Evolutionary conservation across 2,113 vertebrate genomes (phyloP).

Genomic region (Mungos mungo): DNA sequence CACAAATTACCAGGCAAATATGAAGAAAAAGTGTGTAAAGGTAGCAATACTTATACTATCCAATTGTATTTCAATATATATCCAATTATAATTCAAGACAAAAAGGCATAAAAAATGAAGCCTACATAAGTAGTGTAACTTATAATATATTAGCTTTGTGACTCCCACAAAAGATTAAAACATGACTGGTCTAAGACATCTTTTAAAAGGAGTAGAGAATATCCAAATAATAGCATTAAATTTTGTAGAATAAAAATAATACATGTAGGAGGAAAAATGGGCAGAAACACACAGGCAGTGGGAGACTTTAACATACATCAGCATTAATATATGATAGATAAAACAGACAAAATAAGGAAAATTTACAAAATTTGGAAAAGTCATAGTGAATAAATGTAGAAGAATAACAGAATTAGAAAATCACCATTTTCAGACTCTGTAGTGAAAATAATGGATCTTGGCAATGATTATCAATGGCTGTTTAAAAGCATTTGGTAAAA

Average conservation of each 20-base stretch:
- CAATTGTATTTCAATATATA: background rate
- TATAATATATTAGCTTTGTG: background rate
- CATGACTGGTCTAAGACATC: background rate
- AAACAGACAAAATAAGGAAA: constrained; percentile 10
- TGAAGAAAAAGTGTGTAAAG: background rate
- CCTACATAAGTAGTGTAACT: background rate
- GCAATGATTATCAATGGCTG: background rate
- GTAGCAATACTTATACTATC: background rate
- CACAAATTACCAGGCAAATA: background rate
- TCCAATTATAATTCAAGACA: background rate
- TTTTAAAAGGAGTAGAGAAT: background rate
- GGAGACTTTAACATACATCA: background rate
- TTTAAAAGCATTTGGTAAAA: background rate
- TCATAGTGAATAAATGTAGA: background rate
- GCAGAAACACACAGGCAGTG: background rate
- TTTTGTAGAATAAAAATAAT: constrained; percentile 26
- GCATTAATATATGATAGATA: background rate
- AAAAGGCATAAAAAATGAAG: background rate
- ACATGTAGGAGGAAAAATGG: background rate
- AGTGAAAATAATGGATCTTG: constrained; percentile 44
- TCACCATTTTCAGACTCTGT: background rate
- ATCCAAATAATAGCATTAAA: background rate
- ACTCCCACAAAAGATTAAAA: background rate
- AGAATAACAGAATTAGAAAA: constrained; percentile 6
- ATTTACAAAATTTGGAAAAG: background rate